These are phyloP conservation scores for Phortica okadai DNA, from an alignment of 2,888 invertebrate genomes.

Conservation along the genomic window DNA sequence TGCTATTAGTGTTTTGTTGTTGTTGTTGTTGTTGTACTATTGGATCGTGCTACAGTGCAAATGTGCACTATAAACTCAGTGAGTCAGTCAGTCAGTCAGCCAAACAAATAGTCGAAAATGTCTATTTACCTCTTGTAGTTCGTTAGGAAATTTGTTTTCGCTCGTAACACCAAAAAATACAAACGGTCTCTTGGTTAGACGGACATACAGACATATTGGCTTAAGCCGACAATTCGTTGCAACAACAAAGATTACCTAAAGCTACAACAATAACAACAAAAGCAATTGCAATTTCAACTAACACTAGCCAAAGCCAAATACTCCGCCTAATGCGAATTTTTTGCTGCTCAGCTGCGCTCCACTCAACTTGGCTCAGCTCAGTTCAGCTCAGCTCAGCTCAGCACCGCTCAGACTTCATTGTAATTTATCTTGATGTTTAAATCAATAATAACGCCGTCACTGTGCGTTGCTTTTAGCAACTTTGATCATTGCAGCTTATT, in stretches of 20 bases:
- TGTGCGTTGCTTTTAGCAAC: conserved; percentile 61
- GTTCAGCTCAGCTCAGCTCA: conserved; percentile 3
- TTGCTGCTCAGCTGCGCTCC: not conserved
- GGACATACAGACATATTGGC: conserved; percentile 12
- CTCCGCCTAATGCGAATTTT: conserved; percentile 47
- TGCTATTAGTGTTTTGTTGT: conserved; percentile 50
- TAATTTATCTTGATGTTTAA: conserved; percentile 75
- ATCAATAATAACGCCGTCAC: conserved; percentile 73
- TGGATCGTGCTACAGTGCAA: conserved; percentile 63
- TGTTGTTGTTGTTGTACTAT: conserved; percentile 40
- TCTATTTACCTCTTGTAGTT: conserved; percentile 50
- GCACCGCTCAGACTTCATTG: conserved; percentile 58
- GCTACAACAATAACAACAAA: conserved; percentile 52
- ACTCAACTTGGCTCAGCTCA: not conserved
- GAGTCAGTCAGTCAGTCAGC: conserved; percentile 23
- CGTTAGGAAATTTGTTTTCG: conserved; percentile 63
- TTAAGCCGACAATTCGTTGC: conserved; percentile 24
- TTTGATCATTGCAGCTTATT: conserved; percentile 47
- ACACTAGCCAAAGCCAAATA: conserved; percentile 39
- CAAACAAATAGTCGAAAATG: conserved; percentile 17
- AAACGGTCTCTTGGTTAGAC: conserved; percentile 39
- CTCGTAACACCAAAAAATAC: conserved; percentile 54
- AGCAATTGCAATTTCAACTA: conserved; percentile 56
- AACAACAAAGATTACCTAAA: conserved; percentile 46
- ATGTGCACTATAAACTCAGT: conserved; percentile 49